Percentiles rank a stretch among this genome's conserved stretches.
phyloP scores from a whole-genome alignment of 1,140 invertebrate species.

The Cherax quadricarinatus region DNA sequence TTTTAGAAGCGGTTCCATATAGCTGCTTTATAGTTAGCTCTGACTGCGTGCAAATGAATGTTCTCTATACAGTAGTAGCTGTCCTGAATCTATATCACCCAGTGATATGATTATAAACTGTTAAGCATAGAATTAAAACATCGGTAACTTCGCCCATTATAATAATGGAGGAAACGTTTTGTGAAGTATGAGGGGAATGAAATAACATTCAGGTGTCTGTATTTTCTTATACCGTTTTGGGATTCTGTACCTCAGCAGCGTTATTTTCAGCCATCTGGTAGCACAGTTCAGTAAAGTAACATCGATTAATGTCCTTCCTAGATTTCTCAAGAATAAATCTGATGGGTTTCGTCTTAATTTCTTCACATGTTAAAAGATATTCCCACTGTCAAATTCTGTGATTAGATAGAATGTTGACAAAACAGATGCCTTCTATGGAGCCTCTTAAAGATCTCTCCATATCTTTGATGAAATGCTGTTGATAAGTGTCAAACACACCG shows the following conservation, averaged over 20 bases:
- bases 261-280: not conserved
- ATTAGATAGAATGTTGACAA: not conserved
- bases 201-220: not conserved
- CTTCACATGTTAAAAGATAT: not conserved
- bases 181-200: conserved; percentile 11
- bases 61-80: too few relatives aligned
- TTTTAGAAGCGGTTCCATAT: too few relatives aligned
- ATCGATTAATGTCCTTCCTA: not conserved
- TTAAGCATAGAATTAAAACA: conserved; percentile 21
- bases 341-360: not conserved
- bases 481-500: conserved; percentile 19
- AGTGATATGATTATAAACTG: too few relatives aligned
- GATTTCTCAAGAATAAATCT: not conserved
- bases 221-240: not conserved
- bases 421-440: not conserved
- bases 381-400: not conserved
- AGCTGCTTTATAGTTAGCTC: too few relatives aligned
- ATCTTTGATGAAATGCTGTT: conserved; percentile 7
- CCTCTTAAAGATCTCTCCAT: not conserved
- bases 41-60: too few relatives aligned
- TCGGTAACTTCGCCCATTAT: conserved; percentile 29
- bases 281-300: not conserved
- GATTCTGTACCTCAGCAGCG: not conserved
- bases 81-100: too few relatives aligned
- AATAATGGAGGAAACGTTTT: not conserved